Evolutionary conservation across 1,140 invertebrate genomes (phyloP), one percentile per base, ranked within the genome.

Genomic region (Pteromalus puparum): DNA sequence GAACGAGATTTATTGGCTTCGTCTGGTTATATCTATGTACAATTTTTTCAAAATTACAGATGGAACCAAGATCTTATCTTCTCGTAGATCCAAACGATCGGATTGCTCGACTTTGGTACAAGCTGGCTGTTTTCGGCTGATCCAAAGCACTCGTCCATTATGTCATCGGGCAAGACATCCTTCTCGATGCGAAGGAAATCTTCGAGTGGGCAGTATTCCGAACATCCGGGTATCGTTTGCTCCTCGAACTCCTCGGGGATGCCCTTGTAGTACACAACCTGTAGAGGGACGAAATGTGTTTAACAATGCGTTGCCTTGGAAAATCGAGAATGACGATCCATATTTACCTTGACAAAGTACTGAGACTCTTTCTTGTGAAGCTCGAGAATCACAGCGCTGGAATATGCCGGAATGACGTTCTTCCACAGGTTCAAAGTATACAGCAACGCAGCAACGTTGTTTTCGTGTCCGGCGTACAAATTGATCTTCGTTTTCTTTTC

Each of bases 401-500:
- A 93, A 87, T 94, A 95, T 84, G 90, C 91, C 0, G 94, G 94
- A 73, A 94, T 93, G 77, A 94, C 93, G 4, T 93, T 90, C 70
- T 95, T 91, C 89, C 95, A 97, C 2, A 96, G 93, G 21, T 94
- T 94, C 30, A 96, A 89, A 0, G 95, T 94, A 48, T 94, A 91
- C 87, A 97, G 92, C 21, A 97, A 86, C 28, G 94, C 94, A 6
- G 95, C 94, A 5, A 97, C 92, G 68, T 95, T 96, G 75, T 95
- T 95, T 88, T 97, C 96, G 89, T 97, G 96, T 10, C 93, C 95
- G 9, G 95, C 95, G 89, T 95, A 95, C 42, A 95, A 86, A 78
- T 93, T 93, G 67, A 96, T 87, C 87, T 95, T 95, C 6, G 48
- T 24, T 2, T 92, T 89, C 18, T 80, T 1, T 78, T 77, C 53